A percentile compares a stretch with the other conserved stretches of the same genome.
Evolutionary conservation across 1,140 invertebrate genomes (phyloP).

Genomic region (Drosophila paulistorum): DNA sequence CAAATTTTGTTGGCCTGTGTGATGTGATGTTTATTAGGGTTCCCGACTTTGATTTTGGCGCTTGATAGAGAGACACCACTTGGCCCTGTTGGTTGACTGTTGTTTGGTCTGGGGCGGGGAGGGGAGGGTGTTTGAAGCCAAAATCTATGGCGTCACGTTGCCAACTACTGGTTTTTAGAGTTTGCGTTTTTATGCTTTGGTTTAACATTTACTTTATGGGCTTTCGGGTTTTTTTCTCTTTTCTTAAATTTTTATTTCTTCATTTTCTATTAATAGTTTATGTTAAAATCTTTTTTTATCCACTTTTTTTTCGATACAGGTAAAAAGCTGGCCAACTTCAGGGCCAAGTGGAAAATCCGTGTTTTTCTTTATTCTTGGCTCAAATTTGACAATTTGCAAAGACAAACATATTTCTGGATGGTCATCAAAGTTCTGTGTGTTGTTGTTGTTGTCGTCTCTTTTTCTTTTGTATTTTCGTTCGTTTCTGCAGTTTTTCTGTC

Average conservation of each 20-base stretch:
- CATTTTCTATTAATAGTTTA: slow-evolving; percentile 18
- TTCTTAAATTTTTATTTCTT: slow-evolving; percentile 18
- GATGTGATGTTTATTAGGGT: slow-evolving; percentile 22
- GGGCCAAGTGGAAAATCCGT: slow-evolving; percentile 40
- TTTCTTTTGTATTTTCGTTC: slow-evolving; percentile 66
- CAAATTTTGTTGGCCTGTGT: slow-evolving; percentile 38
- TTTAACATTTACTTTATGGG: slow-evolving; percentile 49
- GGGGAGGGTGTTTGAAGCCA: slow-evolving; percentile 12
- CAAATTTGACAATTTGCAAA: slow-evolving; percentile 38
- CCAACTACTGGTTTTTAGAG: slow-evolving; percentile 64
- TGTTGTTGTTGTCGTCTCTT: slow-evolving; percentile 6
- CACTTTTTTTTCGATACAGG: slow-evolving; percentile 19
- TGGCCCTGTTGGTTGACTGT: background rate
- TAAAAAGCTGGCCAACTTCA: slow-evolving; percentile 36
- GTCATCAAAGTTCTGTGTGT: slow-evolving; percentile 51
- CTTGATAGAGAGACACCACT: slow-evolving; percentile 33
- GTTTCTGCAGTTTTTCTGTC: slow-evolving; percentile 43
- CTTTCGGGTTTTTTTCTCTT: background rate
- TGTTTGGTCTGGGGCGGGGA: background rate
- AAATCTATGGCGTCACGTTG: slow-evolving; percentile 63
- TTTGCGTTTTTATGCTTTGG: slow-evolving; percentile 37
- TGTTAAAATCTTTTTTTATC: slow-evolving; percentile 12
- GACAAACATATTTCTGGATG: slow-evolving; percentile 37
- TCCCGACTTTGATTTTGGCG: slow-evolving; percentile 40
- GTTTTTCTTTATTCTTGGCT: slow-evolving; percentile 8